phyloP scores from a whole-genome alignment of 2,888 invertebrate species.

The Apantesis nais region DNA sequence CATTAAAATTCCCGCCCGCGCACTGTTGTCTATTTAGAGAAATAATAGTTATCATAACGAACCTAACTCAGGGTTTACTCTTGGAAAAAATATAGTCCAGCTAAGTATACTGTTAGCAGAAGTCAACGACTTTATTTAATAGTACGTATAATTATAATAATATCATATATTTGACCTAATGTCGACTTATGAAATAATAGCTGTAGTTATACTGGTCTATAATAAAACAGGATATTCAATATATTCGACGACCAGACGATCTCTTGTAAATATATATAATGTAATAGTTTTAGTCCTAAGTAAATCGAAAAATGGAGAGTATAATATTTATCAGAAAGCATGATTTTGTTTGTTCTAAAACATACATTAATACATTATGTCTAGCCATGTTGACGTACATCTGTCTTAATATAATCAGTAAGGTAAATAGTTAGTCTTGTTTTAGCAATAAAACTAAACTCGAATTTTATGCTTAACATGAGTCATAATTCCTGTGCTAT shows the following conservation, averaged over 20 bases:
- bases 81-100: conserved; percentile 21
- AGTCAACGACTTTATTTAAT: neutral
- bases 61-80: conserved; percentile 34
- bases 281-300: neutral
- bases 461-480: too few species aligned
- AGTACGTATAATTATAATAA: too few species aligned
- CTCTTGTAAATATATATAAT: too few species aligned
- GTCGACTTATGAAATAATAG: too few species aligned
- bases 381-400: conserved; percentile 30
- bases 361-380: conserved; percentile 33
- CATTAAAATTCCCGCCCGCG: conserved; percentile 81
- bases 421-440: conserved; percentile 13
- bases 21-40: conserved; percentile 77
- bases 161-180: too few species aligned
- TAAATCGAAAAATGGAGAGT: neutral
- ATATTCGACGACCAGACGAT: too few species aligned
- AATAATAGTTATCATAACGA: conserved; percentile 70
- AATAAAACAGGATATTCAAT: too few species aligned
- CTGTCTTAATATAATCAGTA: conserved; percentile 13
- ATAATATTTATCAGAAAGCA: conserved; percentile 8
- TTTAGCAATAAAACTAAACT: conserved; percentile 4
- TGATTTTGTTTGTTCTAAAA: conserved; percentile 18
- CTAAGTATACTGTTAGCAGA: neutral
- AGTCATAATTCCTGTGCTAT: too few species aligned
- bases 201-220: too few species aligned